Evolutionary conservation across 2,797 vertebrate genomes (phyloP).

Genomic region (Catharus ustulatus): DNA sequence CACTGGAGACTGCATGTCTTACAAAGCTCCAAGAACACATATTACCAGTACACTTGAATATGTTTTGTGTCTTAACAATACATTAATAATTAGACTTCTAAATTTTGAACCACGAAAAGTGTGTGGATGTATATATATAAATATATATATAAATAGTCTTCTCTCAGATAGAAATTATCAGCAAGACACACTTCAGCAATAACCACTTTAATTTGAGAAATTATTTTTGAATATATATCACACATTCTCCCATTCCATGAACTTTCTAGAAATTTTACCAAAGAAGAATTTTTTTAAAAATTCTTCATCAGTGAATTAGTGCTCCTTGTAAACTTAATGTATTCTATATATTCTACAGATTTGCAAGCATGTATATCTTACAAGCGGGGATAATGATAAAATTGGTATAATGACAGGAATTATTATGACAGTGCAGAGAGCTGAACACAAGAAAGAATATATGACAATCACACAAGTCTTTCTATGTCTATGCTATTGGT

Average conservation of each 20-base stretch:
- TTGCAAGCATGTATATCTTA: conserved; percentile 65
- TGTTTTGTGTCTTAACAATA: not conserved
- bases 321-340: conserved; percentile 56
- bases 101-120: not conserved
- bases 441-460: conserved; percentile 66
- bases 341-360: conserved; percentile 63
- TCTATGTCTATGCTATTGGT: conserved; percentile 33
- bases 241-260: not conserved
- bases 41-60: not conserved
- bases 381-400: conserved; percentile 68
- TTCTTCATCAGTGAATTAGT: conserved; percentile 63
- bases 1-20: not conserved
- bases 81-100: not conserved
- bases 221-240: not conserved
- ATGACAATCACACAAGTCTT: conserved; percentile 67
- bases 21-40: not conserved
- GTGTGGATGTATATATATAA: fast-evolving
- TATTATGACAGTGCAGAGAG: conserved; percentile 72
- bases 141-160: not conserved
- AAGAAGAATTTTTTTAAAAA: not conserved
- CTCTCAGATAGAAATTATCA: not conserved
- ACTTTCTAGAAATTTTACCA: not conserved
- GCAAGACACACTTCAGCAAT: not conserved
- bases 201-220: not conserved
- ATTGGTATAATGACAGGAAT: conserved; percentile 67